phyloP scores from a whole-genome alignment of 2,888 invertebrate genomes.

The Cremastobaeus sp. region DNA sequence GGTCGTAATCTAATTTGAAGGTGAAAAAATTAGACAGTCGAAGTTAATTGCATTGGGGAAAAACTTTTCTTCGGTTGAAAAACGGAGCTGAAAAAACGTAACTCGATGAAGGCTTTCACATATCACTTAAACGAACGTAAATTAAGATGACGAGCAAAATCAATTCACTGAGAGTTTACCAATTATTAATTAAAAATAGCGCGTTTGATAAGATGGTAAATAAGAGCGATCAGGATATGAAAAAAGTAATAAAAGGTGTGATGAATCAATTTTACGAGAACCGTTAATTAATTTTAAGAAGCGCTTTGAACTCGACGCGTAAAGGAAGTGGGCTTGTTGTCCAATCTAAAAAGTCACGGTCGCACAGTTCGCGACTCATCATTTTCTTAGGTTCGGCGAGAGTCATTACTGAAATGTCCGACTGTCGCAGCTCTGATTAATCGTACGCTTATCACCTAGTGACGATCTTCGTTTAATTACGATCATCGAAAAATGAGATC shows the following conservation, averaged over 20 bases:
- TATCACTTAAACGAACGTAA: background rate
- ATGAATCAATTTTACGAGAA: conserved; percentile 45
- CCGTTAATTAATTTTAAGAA: conserved; percentile 59
- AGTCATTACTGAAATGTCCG: conserved; percentile 73
- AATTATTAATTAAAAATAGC: too few species aligned
- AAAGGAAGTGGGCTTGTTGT: conserved; percentile 48
- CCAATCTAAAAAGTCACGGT: conserved; percentile 56
- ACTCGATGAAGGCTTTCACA: too few species aligned
- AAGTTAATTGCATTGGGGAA: too few species aligned
- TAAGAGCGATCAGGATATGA: background rate
- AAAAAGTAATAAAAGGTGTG: conserved; percentile 26
- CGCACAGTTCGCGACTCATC: conserved; percentile 64
- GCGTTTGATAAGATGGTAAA: background rate
- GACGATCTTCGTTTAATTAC: conserved; percentile 74
- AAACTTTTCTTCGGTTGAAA: too few species aligned
- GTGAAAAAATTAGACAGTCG: too few species aligned
- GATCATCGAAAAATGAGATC: conserved; percentile 65
- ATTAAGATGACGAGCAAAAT: background rate
- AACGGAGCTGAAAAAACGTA: too few species aligned
- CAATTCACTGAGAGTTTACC: too few species aligned
- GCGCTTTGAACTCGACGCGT: conserved; percentile 44
- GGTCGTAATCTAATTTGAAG: background rate
- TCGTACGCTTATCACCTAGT: conserved; percentile 70
- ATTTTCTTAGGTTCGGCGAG: conserved; percentile 56
- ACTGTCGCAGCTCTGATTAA: conserved; percentile 74